Base-by-base conservation (phyloP, 1,140 invertebrate genomes). In the Colletes gigas region DNA sequence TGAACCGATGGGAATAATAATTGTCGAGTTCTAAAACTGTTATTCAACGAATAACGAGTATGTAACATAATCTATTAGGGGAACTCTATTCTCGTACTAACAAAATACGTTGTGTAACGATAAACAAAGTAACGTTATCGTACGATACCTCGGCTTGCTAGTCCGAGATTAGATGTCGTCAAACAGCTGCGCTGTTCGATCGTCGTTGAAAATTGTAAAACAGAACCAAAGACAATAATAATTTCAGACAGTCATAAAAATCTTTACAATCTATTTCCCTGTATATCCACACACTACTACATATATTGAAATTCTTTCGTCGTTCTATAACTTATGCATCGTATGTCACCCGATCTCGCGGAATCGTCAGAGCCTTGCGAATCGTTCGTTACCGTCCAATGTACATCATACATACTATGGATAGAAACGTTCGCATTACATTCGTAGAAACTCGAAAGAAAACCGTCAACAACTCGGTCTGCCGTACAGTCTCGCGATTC, bases 191-290 rank as follows among this genome's bases (percentile, higher is more conserved):
- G 77, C 77, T 73, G 77, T 79, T 73, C 3, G 9, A 5, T 21
- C 39, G 54, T 17, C 19, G 10, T 5, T 60, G 47, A 39, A 73
- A 66, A 66, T 73, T 79, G 60, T 78, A 78, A 72, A 10, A 63
- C 3, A 65, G 57, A n/a, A 39, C 17, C 60, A 63, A 65, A 79
- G 69, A 73, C 63, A 75, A 80, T 80, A 80, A 80, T 75, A 75
- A 80, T 80, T 80, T 75, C 72, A 80, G 72, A 80, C 78, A 75
- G 54, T 80, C 62, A 74, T 80, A 82, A 78, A 83, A 78, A 73
- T 83, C 76, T 83, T 79, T 79, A 83, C 77, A 79, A 83, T 83
- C 81, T 83, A 83, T 83, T 78, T 83, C 81, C 81, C 81, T 83
- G 81, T 83, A 83, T 83, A 83, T 83, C 81, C 81, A 83, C 81